Evolutionary conservation across 1,140 invertebrate genomes (phyloP).

Genomic region (Phymastichus coffea): DNA sequence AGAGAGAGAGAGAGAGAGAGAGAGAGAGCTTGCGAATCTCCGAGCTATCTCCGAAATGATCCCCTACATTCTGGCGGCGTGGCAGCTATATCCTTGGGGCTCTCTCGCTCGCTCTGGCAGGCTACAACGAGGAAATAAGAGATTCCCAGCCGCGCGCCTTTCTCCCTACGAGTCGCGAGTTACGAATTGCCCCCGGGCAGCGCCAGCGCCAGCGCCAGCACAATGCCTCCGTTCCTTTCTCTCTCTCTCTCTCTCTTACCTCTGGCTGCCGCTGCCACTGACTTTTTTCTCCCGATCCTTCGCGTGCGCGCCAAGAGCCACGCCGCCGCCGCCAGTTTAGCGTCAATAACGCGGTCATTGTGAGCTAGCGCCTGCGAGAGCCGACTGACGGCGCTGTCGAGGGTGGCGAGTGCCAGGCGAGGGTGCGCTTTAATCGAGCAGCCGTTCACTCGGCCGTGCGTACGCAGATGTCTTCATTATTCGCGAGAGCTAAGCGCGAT

Average conservation of each 20-base stretch:
- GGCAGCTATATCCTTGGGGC: constrained; percentile 49
- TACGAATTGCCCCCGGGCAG: neutral
- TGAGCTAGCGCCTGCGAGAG: too few relatives aligned
- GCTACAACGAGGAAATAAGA: constrained; percentile 50
- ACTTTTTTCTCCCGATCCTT: neutral
- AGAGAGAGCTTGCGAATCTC: constrained; percentile 44
- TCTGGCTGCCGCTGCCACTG: neutral
- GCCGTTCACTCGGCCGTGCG: too few relatives aligned
- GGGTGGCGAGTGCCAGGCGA: neutral
- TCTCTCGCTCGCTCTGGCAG: constrained; percentile 14
- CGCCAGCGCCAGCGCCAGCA: neutral
- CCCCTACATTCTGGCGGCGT: constrained; percentile 51
- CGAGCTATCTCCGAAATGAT: constrained; percentile 59
- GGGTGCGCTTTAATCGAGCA: too few relatives aligned
- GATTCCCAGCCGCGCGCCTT: constrained; percentile 36
- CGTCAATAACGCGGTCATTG: constrained; percentile 48
- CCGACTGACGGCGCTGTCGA: too few relatives aligned
- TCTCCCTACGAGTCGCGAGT: constrained; percentile 2
- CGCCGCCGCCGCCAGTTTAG: constrained; percentile 46
- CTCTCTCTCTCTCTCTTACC: constrained; percentile 31
- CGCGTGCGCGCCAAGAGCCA: too few relatives aligned
- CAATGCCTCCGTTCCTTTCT: neutral
- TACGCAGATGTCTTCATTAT: too few relatives aligned
- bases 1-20: neutral
- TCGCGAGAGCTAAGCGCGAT: too few relatives aligned